phyloP scores from a whole-genome alignment of 2,888 invertebrate genomes.

The Tenodera sinensis region DNA sequence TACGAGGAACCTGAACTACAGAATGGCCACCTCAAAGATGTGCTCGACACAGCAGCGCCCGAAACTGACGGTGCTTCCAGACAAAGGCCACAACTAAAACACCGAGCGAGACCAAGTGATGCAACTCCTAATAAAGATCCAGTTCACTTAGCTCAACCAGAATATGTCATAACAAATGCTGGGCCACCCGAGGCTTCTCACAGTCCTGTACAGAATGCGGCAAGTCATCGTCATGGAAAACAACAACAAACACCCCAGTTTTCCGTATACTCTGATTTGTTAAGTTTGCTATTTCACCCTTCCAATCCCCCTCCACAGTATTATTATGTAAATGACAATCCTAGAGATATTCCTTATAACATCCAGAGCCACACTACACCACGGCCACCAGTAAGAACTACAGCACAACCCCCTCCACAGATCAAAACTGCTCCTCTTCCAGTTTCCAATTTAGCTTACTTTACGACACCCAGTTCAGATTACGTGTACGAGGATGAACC shows the following conservation, averaged over 20 bases:
- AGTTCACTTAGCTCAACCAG: not conserved
- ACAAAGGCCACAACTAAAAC: not conserved
- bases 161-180: not conserved
- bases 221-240: not conserved
- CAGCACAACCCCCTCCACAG: constrained; percentile 42
- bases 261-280: not conserved
- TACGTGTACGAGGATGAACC: not conserved
- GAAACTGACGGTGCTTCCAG: not conserved
- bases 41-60: not conserved
- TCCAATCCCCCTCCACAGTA: constrained; percentile 10
- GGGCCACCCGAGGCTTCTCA: not conserved
- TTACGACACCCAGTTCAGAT: constrained; percentile 1
- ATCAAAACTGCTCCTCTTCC: constrained; percentile 38
- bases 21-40: not conserved
- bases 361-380: constrained; percentile 30
- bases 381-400: not conserved
- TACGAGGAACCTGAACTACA: constrained; percentile 53
- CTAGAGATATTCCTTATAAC: constrained; percentile 48
- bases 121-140: not conserved
- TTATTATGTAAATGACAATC: not conserved
- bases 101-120: not conserved
- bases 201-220: not conserved
- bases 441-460: constrained; percentile 1
- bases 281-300: not conserved
- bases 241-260: not conserved